Conservation (phyloP, 2,113 vertebrate species). For the Casuarius casuarius region DNA sequence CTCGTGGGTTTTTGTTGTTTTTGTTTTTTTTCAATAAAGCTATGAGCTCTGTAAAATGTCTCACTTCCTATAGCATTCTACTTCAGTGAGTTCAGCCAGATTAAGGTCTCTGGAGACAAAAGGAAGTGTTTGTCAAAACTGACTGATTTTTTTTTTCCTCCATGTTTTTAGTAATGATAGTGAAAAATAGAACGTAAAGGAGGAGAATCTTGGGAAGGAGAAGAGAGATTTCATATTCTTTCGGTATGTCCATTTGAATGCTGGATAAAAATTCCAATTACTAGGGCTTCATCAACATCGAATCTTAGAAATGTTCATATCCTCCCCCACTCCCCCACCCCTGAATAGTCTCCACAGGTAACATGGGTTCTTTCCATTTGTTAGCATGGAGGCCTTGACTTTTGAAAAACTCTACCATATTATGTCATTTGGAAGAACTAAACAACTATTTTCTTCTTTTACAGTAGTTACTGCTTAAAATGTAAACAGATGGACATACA, state of each 20-base stretch:
- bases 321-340: too few species aligned
- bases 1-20: too few species aligned
- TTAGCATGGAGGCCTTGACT: neutral
- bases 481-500: neutral
- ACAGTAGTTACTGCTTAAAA: neutral
- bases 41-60: neutral
- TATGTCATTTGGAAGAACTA: neutral
- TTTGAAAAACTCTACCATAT: neutral
- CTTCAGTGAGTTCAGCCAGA: neutral
- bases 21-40: neutral
- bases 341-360: neutral
- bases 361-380: neutral
- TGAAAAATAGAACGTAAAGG: neutral
- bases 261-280: neutral
- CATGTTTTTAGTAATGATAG: neutral
- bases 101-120: neutral
- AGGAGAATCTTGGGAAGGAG: neutral
- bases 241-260: neutral
- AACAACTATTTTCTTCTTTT: neutral
- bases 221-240: neutral
- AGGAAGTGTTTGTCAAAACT: neutral
- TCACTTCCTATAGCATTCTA: neutral
- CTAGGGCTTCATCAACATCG: neutral
- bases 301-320: neutral
- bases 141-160: neutral